Evolutionary conservation across 2,113 vertebrate genomes (phyloP), one percentile per base, ranked within the genome.

Genomic region (Hemichromis elongatus): DNA sequence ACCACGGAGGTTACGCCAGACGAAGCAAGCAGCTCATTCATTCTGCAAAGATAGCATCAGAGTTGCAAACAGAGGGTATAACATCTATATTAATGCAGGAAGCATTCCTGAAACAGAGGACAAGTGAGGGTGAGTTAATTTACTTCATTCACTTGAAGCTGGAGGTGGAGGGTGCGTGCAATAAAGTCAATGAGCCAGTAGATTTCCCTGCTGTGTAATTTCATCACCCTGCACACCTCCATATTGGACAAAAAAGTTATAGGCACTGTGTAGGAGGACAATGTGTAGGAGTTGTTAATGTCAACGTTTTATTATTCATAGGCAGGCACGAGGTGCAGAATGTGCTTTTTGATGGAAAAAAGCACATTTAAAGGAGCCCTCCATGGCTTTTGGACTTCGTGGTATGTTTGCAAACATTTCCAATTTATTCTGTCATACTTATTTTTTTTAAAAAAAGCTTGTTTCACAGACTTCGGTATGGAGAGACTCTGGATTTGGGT

Each of bases 141-240:
- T 21, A 78, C 53, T 86, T 87, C 80, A 81, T 90, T 86, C 59
- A 88, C 61, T 54, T 53, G 57, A 35, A 86, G 79, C 1, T 40
- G 53, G 66, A 47, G 81, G 63, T 53, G 82, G 84, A 55, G 28
- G 24, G 61, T 42, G 28, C 0, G 9, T 35, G 80, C 84, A 91
- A 54, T 89, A 89, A 91, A 93, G 53, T 77, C 83, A 88, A 14
- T 52, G 88, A 89, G 88, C 79, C 88, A 14, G 86, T 80, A 88
- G 86, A 92, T 89, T 91, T 92, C 90, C 84, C 90, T 91, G 88
- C 92, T 66, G 90, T 77, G 88, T 63, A 79, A 86, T 92, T 94
- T 88, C 84, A 80, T 79, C 88, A 80, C 28, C 87, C 28, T 59
- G 82, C 80, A 83, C 84, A 89, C 88, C 85, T 92, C 88, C 92